A percentile compares a stretch with the other conserved stretches of the same genome.
Evolutionary conservation across 2,113 vertebrate species (phyloP).

Genomic region (Megaceryle torquata): DNA sequence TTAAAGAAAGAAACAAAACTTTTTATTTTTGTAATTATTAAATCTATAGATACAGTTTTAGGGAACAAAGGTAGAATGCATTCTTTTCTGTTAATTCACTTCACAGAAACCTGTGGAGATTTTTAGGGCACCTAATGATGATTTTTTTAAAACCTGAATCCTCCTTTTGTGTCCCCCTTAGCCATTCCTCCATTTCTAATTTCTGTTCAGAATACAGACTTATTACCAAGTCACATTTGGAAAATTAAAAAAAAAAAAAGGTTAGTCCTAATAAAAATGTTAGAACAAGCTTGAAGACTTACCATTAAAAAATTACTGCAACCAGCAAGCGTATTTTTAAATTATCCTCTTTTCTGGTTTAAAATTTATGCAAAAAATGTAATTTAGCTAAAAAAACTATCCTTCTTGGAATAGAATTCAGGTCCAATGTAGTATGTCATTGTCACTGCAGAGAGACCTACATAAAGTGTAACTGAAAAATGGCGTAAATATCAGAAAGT

Average conservation of each 20-base stretch:
- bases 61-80: neutral
- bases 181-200: neutral
- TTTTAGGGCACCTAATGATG: neutral
- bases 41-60: neutral
- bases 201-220: neutral
- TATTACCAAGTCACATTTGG: fast-evolving
- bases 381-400: neutral
- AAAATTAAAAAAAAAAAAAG: too few relatives aligned
- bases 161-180: neutral
- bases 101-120: neutral
- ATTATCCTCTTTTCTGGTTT: neutral
- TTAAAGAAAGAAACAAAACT: neutral
- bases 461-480: neutral
- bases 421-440: neutral
- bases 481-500: neutral
- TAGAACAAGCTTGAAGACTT: neutral
- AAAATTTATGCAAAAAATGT: neutral
- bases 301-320: neutral
- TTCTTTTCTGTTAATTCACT: neutral
- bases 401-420: neutral
- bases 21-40: neutral
- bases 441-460: neutral
- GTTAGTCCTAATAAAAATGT: neutral
- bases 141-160: neutral
- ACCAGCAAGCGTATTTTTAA: neutral